phyloP scores from a whole-genome alignment of 2,113 vertebrate genomes.

The Microcebus ravelobensis region DNA sequence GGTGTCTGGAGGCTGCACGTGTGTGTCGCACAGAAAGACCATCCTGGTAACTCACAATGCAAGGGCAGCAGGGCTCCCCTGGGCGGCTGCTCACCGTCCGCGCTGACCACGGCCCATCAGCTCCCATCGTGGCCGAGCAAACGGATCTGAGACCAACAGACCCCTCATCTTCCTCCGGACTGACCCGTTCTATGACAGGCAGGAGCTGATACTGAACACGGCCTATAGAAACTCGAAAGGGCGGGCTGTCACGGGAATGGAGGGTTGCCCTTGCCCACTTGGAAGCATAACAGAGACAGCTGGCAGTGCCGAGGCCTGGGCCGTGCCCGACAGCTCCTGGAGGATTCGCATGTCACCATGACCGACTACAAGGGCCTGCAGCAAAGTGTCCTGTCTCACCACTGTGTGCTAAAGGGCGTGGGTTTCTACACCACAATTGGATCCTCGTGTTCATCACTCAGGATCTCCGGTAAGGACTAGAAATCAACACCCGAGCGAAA shows the following conservation, averaged over 20 bases:
- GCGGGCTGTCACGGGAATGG: fast-evolving
- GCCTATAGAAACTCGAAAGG: too few species aligned
- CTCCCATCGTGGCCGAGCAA: fast-evolving
- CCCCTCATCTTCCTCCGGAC: too few species aligned
- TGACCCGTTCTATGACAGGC: background rate
- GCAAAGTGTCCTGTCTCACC: background rate
- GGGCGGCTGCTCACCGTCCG: fast-evolving
- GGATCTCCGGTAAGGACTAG: background rate
- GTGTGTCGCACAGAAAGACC: fast-evolving
- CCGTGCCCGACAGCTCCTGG: fast-evolving
- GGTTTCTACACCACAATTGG: fast-evolving
- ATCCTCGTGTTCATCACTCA: background rate
- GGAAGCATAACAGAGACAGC: background rate
- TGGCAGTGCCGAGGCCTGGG: fast-evolving
- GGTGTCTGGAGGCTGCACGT: fast-evolving
- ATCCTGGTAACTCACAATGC: fast-evolving
- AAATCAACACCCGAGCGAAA: fast-evolving
- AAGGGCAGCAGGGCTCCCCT: fast-evolving
- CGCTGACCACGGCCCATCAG: too few species aligned
- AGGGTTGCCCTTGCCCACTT: fast-evolving
- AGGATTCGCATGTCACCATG: fast-evolving
- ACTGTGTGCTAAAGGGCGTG: too few species aligned
- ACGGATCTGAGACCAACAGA: fast-evolving
- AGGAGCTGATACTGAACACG: background rate
- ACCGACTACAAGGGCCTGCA: background rate